These are phyloP conservation scores for Paradisaea rubra DNA, from an alignment of 2,113 vertebrate genomes.

Conservation along the genomic window DNA sequence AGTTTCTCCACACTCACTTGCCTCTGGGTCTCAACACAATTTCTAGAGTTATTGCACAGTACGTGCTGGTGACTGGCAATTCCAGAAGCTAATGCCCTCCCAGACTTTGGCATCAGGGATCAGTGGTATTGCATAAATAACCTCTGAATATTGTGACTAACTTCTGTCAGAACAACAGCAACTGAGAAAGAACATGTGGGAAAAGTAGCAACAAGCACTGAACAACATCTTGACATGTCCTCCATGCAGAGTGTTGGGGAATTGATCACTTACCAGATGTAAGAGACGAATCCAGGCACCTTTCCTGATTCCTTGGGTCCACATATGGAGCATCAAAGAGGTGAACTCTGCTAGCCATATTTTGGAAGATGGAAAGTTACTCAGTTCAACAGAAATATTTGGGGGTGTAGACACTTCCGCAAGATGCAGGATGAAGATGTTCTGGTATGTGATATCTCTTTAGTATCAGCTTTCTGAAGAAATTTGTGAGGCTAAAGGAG, in stretches of 20 bases:
- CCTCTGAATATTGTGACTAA: neutral
- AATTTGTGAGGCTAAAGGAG: neutral
- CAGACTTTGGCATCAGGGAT: neutral
- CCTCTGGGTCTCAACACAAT: neutral
- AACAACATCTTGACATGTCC: neutral
- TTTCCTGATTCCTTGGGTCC: neutral
- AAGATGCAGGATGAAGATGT: neutral
- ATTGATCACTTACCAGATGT: neutral
- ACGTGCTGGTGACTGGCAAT: neutral
- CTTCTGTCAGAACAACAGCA: neutral
- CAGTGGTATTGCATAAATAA: neutral
- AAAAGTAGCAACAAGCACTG: neutral
- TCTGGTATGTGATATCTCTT: neutral
- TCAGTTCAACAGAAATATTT: neutral
- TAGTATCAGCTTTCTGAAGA: neutral
- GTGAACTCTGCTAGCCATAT: neutral
- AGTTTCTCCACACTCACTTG: neutral
- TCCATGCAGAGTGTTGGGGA: neutral
- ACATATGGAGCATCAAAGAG: neutral
- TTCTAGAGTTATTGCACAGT: neutral
- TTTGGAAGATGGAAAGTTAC: neutral
- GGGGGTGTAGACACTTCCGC: neutral
- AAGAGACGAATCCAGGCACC: neutral
- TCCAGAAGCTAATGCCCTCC: neutral
- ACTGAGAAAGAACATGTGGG: neutral